A percentile compares a stretch with the other conserved stretches of the same genome.
Conservation (phyloP, 1,140 invertebrate genomes). For the Drosophila eugracilis region DNA sequence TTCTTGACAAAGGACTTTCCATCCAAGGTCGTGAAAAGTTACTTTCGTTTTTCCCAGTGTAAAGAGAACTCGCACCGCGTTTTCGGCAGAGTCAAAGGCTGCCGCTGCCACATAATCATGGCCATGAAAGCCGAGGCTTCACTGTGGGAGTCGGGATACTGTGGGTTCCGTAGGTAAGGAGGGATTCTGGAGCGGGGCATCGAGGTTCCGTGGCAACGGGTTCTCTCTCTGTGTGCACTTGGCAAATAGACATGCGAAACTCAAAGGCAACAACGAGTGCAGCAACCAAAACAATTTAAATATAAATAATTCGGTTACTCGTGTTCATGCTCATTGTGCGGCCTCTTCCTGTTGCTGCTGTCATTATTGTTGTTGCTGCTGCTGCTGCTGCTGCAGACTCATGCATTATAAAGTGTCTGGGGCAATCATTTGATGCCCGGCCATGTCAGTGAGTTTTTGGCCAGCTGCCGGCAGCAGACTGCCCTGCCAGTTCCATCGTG, state of each 20-base stretch:
- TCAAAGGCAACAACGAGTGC: constrained; percentile 63
- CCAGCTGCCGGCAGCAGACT: constrained; percentile 36
- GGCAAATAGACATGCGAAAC: constrained; percentile 60
- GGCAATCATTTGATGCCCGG: constrained; percentile 77
- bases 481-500: constrained; percentile 33
- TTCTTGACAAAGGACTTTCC: no score
- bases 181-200: not conserved
- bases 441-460: constrained; percentile 66
- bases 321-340: constrained; percentile 79
- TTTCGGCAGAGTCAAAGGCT: constrained; percentile 60
- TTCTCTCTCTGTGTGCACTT: constrained; percentile 34
- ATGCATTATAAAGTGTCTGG: constrained; percentile 83
- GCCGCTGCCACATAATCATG: constrained; percentile 75
- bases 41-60: not conserved
- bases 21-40: no score
- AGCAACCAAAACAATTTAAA: constrained; percentile 77
- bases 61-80: not conserved
- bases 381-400: constrained; percentile 44
- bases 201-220: constrained; percentile 2
- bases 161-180: not conserved
- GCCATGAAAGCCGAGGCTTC: constrained; percentile 46
- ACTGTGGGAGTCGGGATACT: not conserved
- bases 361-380: constrained; percentile 48
- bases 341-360: constrained; percentile 58
- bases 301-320: constrained; percentile 82